Evolutionary conservation across 2,113 vertebrate genomes (phyloP).

Genomic region (Nymphicus hollandicus): DNA sequence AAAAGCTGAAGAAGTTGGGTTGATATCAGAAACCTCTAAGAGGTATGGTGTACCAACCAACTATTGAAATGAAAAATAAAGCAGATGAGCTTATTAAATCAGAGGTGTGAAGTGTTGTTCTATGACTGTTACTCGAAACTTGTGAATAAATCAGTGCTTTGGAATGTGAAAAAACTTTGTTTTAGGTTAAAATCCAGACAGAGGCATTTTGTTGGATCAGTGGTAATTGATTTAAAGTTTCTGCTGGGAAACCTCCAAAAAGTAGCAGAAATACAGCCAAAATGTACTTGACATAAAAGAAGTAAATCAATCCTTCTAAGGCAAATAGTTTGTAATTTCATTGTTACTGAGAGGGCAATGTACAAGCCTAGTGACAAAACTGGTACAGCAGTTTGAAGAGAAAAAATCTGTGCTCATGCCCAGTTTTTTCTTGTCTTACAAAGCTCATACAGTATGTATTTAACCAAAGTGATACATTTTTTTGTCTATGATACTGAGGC

Average conservation of each 20-base stretch:
- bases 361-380: conserved; percentile 10
- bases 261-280: conserved; percentile 55
- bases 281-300: conserved; percentile 29
- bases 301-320: conserved; percentile 37
- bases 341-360: conserved; percentile 1
- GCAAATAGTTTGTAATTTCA: conserved; percentile 42
- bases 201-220: conserved; percentile 59
- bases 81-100: conserved; percentile 35
- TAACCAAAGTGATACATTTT: conserved; percentile 19
- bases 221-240: conserved; percentile 62
- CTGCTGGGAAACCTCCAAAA: conserved; percentile 60
- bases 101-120: conserved; percentile 42
- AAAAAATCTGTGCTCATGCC: background rate
- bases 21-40: background rate
- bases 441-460: background rate
- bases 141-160: conserved; percentile 65
- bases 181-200: conserved; percentile 56
- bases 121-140: conserved; percentile 41
- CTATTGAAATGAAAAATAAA: background rate
- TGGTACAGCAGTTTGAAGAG: background rate
- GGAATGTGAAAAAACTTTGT: conserved; percentile 52
- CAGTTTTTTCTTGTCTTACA: background rate
- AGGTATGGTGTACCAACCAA: background rate
- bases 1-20: background rate
- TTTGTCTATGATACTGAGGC: background rate